Evolutionary conservation across 1,140 invertebrate genomes (phyloP).

Genomic region (Lasioglossum baleicum): DNA sequence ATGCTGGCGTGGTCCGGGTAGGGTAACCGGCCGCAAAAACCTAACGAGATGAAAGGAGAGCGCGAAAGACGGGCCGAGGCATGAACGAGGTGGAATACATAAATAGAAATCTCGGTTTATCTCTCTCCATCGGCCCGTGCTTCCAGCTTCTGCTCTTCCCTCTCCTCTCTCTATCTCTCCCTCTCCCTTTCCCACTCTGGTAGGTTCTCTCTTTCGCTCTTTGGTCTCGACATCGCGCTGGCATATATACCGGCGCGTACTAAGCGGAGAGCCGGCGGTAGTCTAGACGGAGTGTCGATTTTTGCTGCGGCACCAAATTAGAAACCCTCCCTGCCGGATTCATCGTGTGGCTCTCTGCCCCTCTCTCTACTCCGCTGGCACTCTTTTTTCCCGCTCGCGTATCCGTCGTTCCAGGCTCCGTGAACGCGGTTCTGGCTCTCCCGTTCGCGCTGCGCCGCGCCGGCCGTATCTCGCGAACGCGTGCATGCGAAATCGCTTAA

Average conservation of each 20-base stretch:
- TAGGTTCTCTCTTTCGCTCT: neutral
- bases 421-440: slow-evolving; percentile 6
- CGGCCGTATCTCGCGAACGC: slow-evolving; percentile 35
- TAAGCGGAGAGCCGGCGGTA: slow-evolving; percentile 65
- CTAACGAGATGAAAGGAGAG: slow-evolving; percentile 79
- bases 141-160: neutral
- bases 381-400: slow-evolving; percentile 1
- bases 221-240: slow-evolving; percentile 9
- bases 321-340: slow-evolving; percentile 65
- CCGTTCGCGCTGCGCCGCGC: neutral
- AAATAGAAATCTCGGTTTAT: slow-evolving; percentile 73
- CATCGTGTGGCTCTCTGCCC: slow-evolving; percentile 17
- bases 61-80: slow-evolving; percentile 65
- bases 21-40: slow-evolving; percentile 68
- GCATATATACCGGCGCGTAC: slow-evolving; percentile 48
- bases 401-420: neutral
- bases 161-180: too few species aligned
- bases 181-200: neutral
- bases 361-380: neutral
- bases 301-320: slow-evolving; percentile 78
- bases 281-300: slow-evolving; percentile 80
- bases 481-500: slow-evolving; percentile 64
- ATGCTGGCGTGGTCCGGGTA: neutral
- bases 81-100: slow-evolving; percentile 78
- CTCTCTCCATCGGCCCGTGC: slow-evolving; percentile 23